Conservation (phyloP, 2,797 vertebrate genomes). For the Pangasius larnaudii region DNA sequence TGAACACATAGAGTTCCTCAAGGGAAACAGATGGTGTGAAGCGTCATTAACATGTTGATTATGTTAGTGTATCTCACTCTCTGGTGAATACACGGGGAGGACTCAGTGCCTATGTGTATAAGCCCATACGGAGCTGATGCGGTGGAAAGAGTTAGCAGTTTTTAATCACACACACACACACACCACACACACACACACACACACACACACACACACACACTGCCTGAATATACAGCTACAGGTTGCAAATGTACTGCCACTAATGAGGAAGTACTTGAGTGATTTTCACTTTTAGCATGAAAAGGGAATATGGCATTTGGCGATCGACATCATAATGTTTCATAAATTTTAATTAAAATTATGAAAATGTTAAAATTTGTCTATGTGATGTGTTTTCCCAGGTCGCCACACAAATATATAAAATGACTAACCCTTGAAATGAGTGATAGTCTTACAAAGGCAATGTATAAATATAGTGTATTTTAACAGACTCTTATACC, state of each 20-base stretch:
- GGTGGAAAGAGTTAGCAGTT: conserved; percentile 47
- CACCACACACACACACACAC: conserved; percentile 32
- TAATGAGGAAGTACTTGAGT: neutral
- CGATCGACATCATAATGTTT: neutral
- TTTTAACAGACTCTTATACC: neutral
- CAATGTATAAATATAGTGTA: neutral
- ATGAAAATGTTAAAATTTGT: neutral
- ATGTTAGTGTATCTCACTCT: conserved; percentile 42
- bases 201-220: conserved; percentile 30
- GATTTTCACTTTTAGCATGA: neutral
- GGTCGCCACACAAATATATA: neutral
- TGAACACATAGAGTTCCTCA: conserved; percentile 23
- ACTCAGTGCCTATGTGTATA: conserved; percentile 37
- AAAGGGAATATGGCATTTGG: neutral
- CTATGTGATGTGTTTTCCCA: neutral
- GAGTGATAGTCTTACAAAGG: neutral
- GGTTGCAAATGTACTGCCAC: conserved; percentile 23
- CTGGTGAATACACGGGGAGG: conserved; percentile 45
- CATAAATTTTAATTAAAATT: neutral
- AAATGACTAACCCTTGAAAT: neutral
- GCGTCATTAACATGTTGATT: conserved; percentile 58
- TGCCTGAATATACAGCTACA: conserved; percentile 39
- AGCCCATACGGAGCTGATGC: conserved; percentile 55
- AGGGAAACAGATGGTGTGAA: conserved; percentile 52
- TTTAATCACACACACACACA: conserved; percentile 49